These are phyloP conservation scores for Tauraco hartlaubi DNA, from an alignment of 2,797 vertebrate species.

Conservation along the genomic window DNA sequence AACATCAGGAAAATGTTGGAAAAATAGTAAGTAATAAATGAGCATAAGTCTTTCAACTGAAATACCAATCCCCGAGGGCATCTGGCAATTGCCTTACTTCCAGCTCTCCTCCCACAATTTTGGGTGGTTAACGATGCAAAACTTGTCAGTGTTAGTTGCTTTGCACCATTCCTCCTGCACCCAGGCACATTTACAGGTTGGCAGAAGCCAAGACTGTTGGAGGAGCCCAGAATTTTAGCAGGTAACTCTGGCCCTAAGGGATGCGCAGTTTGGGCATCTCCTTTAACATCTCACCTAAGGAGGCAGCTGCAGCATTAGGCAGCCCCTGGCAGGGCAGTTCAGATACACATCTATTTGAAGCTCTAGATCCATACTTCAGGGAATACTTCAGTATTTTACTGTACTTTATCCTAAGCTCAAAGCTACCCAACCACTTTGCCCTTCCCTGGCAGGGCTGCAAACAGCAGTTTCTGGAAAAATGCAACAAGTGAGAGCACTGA, in stretches of 20 bases:
- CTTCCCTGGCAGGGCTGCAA: not conserved
- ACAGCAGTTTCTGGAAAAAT: not conserved
- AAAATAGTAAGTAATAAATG: not conserved
- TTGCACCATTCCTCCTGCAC: not conserved
- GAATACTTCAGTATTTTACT: not conserved
- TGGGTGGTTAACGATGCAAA: not conserved
- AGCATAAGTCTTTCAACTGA: not conserved
- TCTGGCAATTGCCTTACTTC: not conserved
- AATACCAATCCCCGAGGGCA: not conserved
- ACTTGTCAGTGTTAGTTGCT: not conserved
- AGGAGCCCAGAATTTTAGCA: not conserved
- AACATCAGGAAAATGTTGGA: not conserved
- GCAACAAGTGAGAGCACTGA: not conserved
- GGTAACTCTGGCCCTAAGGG: not conserved
- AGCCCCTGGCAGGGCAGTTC: not conserved
- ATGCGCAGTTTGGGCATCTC: not conserved
- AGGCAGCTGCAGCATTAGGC: not conserved
- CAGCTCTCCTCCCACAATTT: not conserved
- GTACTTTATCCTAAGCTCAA: not conserved
- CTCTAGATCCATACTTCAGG: not conserved
- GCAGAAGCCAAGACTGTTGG: not conserved
- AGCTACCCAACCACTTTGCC: not conserved
- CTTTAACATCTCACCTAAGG: not conserved
- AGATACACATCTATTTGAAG: not conserved
- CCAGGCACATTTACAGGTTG: not conserved